Percentiles rank a stretch among this genome's conserved stretches.
Conservation (phyloP, 1,140 invertebrate genomes). For the Orchestia grillus region DNA sequence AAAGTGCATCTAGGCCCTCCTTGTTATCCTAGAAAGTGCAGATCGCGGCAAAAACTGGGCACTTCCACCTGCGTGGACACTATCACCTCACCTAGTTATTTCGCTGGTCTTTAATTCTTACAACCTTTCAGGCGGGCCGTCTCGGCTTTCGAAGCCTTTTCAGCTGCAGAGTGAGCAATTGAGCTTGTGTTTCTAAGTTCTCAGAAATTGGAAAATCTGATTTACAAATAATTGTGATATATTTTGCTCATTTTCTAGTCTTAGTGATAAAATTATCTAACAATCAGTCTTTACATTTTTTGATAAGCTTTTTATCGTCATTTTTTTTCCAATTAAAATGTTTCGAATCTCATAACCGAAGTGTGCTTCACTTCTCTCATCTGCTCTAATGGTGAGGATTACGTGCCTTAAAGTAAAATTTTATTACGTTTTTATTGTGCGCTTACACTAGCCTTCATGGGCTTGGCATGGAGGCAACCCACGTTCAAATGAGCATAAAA, state of each 20-base stretch:
- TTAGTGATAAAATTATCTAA: no score
- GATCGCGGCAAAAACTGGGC: neutral
- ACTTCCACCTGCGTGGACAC: neutral
- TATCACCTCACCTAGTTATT: neutral
- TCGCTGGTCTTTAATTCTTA: neutral
- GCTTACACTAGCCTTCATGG: no score
- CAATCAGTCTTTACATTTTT: no score
- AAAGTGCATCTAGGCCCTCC: conserved; percentile 5
- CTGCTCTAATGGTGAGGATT: no score
- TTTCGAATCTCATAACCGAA: no score
- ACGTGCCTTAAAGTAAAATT: no score
- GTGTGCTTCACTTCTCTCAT: no score
- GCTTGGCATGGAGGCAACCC: no score
- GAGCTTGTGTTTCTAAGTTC: neutral
- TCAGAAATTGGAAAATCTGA: neutral
- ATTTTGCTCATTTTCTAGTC: neutral
- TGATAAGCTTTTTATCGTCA: no score
- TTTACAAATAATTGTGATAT: neutral
- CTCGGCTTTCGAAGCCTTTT: neutral
- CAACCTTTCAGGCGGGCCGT: neutral
- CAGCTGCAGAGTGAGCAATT: neutral
- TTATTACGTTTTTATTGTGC: no score
- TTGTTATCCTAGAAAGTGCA: conserved; percentile 8
- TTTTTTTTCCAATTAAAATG: no score
- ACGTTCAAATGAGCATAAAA: no score